Base-by-base conservation (phyloP, 1,140 invertebrate genomes). In the Cotesia chilonis region DNA sequence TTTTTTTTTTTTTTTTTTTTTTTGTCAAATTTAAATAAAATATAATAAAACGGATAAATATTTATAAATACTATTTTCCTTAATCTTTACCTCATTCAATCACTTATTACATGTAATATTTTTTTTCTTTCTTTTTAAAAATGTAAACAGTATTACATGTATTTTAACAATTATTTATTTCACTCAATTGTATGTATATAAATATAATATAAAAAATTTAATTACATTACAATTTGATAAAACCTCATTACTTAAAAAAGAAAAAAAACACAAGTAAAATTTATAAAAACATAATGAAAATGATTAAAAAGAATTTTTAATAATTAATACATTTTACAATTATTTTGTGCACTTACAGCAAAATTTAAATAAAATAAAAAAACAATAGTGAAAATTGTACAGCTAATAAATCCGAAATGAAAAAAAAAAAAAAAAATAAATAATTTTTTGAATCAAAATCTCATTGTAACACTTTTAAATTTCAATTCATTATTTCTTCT, bases 261-360 rank as follows among this genome's bases (percentile, higher is more conserved):
- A 47, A 47, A 47, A 41, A 47, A 47, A 68, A 68, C 55, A 68
- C 14, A 12, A 67, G 17, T 65, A 65, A 38, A 65, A 12, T 63
- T 36, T 35, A 47, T 47, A 47, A 7, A 47, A 47, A 47, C 41
- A 47, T 28, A 28, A 28, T 28, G 28, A 63, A 63, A 20, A 63
- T 28, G 9, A 64, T 3, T 37, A 38, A 61, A 35, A 41, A 41
- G 17, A 41, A 65, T n/a, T 41, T 65, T 36, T 60, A 28, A 17
- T 14, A 65, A 65, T 7, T 61, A 65, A 65, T 12, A 17, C 41
- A 47, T 47, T 47, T 9, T 47, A 47, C 41, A 47, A 65, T 47
- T n/a, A 65, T 65, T 65, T 37, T 65, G 63, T 65, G 59, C 59
- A 61, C 59, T 61, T 9, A 28, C 59, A 61, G 59, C 35, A 35